Evolutionary conservation across 2,888 invertebrate species (phyloP).

Genomic region (Chalcosyrphus nemorum): DNA sequence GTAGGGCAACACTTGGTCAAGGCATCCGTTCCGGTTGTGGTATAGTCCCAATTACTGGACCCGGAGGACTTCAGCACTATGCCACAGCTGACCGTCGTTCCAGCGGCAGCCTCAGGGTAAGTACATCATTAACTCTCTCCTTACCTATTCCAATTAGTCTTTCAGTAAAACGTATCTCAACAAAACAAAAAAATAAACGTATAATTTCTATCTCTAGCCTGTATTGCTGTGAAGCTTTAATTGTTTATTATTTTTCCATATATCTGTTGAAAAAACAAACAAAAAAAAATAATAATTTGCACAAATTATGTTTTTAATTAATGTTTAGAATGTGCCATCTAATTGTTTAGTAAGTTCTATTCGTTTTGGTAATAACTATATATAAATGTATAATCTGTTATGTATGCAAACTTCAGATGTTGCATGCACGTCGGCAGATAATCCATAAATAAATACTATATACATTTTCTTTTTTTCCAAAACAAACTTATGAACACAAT

Average conservation of each 20-base stretch:
- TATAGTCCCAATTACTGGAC: conserved; percentile 82
- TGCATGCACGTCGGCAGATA: conserved; percentile 72
- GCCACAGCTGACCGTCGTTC: conserved; percentile 82
- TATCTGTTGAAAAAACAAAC: conserved; percentile 47
- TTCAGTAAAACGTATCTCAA: conserved; percentile 8
- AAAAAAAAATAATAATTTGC: conserved; percentile 39
- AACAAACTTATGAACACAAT: conserved; percentile 22
- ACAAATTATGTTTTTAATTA: conserved; percentile 55
- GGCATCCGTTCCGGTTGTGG: conserved; percentile 82
- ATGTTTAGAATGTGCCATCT: conserved; percentile 66
- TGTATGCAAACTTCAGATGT: conserved; percentile 68
- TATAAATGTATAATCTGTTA: conserved; percentile 52
- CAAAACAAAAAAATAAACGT: conserved; percentile 15
- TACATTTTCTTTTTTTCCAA: neutral
- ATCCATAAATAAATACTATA: conserved; percentile 27
- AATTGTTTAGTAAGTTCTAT: conserved; percentile 57
- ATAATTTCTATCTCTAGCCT: conserved; percentile 74
- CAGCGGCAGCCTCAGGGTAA: conserved; percentile 81
- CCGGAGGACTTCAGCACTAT: conserved; percentile 82
- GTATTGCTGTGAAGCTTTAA: conserved; percentile 80
- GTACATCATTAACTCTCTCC: conserved; percentile 72
- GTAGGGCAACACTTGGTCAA: conserved; percentile 82
- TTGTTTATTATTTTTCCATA: conserved; percentile 74
- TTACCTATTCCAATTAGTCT: conserved; percentile 40
- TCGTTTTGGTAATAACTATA: conserved; percentile 35